A percentile compares a stretch with the other conserved stretches of the same genome.
Evolutionary conservation across 92 coral and sea anemone genomes (phyloP).

Genomic region (Diadumene lineata): DNA sequence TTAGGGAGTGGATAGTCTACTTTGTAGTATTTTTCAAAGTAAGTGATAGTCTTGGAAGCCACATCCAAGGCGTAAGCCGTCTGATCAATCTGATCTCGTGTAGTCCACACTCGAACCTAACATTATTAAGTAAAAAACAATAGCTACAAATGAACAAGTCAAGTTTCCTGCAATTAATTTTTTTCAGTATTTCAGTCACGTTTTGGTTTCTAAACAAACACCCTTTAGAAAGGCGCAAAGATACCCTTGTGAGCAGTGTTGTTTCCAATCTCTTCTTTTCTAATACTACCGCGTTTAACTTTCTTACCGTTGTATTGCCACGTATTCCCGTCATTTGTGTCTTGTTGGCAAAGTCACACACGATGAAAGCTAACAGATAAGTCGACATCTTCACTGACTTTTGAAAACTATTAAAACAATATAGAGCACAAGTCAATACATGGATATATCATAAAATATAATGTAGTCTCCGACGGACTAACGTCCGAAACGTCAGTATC

Average conservation of each 20-base stretch:
- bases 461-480: neutral
- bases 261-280: no score
- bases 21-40: conserved; percentile 74
- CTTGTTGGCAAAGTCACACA: conserved; percentile 80
- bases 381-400: conserved; percentile 95
- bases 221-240: no score
- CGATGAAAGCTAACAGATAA: conserved; percentile 83
- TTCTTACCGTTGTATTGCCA: conserved; percentile 72
- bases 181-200: no score
- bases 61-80: conserved; percentile 68
- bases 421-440: no score
- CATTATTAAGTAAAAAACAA: no score
- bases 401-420: conserved; percentile 37
- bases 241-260: no score
- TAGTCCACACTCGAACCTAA: conserved; percentile 89
- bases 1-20: conserved; percentile 83
- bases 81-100: conserved; percentile 83
- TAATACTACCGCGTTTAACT: no score
- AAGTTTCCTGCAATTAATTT: no score
- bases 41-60: conserved; percentile 68
- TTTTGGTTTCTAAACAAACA: no score
- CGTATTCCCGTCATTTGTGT: conserved; percentile 52
- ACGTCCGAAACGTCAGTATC: neutral
- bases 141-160: no score
- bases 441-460: no score